phyloP scores from a whole-genome alignment of 1,140 invertebrate genomes.

The Solenopsis fugax region DNA sequence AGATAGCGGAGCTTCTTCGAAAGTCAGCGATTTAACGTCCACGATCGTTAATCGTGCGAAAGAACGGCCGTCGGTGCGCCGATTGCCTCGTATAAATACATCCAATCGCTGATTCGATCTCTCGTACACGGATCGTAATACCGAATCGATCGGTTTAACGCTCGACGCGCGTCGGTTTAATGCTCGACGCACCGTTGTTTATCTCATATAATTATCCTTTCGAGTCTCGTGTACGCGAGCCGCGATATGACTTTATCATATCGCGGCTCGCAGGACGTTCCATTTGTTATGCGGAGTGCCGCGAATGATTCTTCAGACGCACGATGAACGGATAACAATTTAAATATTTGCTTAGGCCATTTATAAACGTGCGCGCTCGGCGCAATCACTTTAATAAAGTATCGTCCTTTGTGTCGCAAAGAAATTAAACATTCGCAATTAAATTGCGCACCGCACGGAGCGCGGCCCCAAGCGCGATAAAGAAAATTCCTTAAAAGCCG shows the following conservation, averaged over 20 bases:
- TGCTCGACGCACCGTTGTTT: constrained; percentile 22
- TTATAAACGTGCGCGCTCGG: background rate
- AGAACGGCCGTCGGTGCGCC: constrained; percentile 40
- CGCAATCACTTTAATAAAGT: background rate
- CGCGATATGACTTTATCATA: constrained; percentile 39
- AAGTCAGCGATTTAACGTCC: constrained; percentile 71
- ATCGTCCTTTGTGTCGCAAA: background rate
- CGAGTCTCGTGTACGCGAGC: background rate
- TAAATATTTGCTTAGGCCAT: background rate
- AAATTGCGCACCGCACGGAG: background rate
- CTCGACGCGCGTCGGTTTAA: constrained; percentile 16
- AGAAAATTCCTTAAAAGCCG: constrained; percentile 27
- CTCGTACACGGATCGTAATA: constrained; percentile 33
- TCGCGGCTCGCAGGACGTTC: background rate
- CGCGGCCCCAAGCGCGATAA: constrained; percentile 6
- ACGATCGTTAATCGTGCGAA: constrained; percentile 75
- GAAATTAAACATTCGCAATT: constrained; percentile 26
- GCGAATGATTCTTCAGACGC: background rate
- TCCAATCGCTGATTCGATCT: constrained; percentile 38
- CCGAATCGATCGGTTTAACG: constrained; percentile 51
- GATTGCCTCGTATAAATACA: constrained; percentile 51
- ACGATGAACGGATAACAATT: background rate
- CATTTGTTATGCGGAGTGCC: background rate
- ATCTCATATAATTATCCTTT: constrained; percentile 15
- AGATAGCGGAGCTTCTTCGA: constrained; percentile 72